These are phyloP conservation scores for Trachelipus rathkii DNA, from an alignment of 1,140 invertebrate genomes.

Conservation along the genomic window DNA sequence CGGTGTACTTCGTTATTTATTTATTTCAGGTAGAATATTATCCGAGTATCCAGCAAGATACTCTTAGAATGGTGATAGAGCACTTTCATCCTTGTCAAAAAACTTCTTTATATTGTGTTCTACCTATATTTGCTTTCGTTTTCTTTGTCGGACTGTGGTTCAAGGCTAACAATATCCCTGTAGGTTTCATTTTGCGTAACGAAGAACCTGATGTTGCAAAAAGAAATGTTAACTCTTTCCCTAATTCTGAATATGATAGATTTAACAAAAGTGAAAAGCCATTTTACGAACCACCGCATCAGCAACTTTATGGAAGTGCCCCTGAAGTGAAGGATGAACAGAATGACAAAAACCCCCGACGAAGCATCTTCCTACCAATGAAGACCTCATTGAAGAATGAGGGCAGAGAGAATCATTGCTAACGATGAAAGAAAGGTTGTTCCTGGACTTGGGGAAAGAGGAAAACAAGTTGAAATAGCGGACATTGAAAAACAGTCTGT, in stretches of 20 bases:
- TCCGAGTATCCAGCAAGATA: neutral
- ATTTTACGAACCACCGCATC: slow-evolving; percentile 1
- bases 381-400: slow-evolving; percentile 30
- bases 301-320: neutral
- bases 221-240: slow-evolving; percentile 19
- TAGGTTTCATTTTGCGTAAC: neutral
- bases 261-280: slow-evolving; percentile 12
- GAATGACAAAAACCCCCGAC: neutral
- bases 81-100: neutral
- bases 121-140: neutral
- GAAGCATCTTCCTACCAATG: slow-evolving; percentile 23
- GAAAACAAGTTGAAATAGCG: slow-evolving; percentile 59
- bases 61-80: neutral
- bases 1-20: no score
- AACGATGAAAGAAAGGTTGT: slow-evolving; percentile 55
- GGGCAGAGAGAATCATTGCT: slow-evolving; percentile 36
- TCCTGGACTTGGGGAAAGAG: slow-evolving; percentile 67
- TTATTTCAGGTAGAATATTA: neutral
- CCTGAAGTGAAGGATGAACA: neutral
- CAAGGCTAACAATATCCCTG: neutral
- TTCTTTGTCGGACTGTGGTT: neutral
- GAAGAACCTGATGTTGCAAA: slow-evolving; percentile 2
- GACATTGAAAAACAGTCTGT: slow-evolving; percentile 58
- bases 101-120: neutral
- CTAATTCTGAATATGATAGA: neutral